Base-by-base conservation (phyloP, 2,113 vertebrate genomes). In the Scalopus aquaticus region DNA sequence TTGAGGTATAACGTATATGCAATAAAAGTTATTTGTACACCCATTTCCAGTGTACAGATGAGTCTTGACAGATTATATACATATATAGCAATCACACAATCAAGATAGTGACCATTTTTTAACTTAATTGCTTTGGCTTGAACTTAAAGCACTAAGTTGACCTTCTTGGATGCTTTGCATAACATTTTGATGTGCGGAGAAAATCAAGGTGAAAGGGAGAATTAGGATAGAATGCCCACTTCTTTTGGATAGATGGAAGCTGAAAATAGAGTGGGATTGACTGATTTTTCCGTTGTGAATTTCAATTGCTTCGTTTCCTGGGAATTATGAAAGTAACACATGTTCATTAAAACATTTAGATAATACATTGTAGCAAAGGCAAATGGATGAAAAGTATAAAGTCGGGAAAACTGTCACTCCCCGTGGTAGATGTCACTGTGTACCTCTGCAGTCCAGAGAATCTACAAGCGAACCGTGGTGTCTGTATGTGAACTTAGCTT, bases 251-350 rank as follows among this genome's bases (percentile, higher is more conserved):
- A 54, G 26, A 84, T 49, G 67, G 58, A 37, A 92, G 44, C 42
- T 49, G 4, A 28, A 92, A 77, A 51, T 90, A 70, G 11, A 65
- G 10, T 58, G 37, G 20, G 35, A 67, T 44, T 94, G 49, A 92
- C 12, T 42, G 73, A 5, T 67, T 58, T 35, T 70, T 81, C 83
- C 79, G 44, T 62, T 92, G 46, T 92, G 58, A 94, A 44, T 84
- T 62, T 88, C 1, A 67, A 1, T 58, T 67, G 46, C 30, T 92
- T 82, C 80, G 12, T 51, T 42, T n/a, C n/a, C n/a, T n/a, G n/a
- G n/a, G n/a, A n/a, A 67, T 76, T 70, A 85, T 44, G 73, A 74
- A 94, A 65, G n/a, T 51, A 84, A 92, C 51, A 32, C 20, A 74
- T 72, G 64, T 10, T 72, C 26, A 49, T 49, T 93, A 74, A 90